Evolutionary conservation across 1,140 invertebrate species (phyloP), one percentile per base, ranked within the genome.

Genomic region (Solen grandis): DNA sequence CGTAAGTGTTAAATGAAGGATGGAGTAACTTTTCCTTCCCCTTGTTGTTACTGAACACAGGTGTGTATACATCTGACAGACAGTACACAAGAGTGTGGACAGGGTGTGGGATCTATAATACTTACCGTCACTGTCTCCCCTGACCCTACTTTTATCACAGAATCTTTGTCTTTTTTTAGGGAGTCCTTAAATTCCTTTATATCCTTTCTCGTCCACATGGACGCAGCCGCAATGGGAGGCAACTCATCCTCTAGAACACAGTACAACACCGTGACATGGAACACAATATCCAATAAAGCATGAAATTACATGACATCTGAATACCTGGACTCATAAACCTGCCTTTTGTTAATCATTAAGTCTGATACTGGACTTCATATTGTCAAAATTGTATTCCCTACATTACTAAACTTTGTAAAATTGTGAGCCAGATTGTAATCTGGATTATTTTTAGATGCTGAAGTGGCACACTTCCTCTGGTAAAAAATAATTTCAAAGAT

Each of bases 81-180:
- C n/a, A n/a, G n/a, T n/a, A n/a, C n/a, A n/a, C n/a, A n/a, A n/a
- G n/a, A n/a, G n/a, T n/a, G n/a, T n/a, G n/a, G n/a, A n/a, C n/a
- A n/a, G n/a, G n/a, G n/a, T n/a, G n/a, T n/a, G n/a, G n/a, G n/a
- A n/a, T n/a, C n/a, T n/a, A n/a, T n/a, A n/a, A 36, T 92, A 95
- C 97, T 74, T 97, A 95, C 97, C 41, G 98, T 99, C 5, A 99
- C 96, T 5, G 97, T 99, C 93, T 99, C 98, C 13, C 99, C 99
- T 91, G 99, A 98, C 0, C 97, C 97, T 60, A 99, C 96, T 89
- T 96, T 96, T 77, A 99, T 96, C n/a, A 98, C 95, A 0, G 98
- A 96, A 91, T 99, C 98, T 50, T 95, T 95, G 87, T 97, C 97
- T 87, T 95, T 95, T 57, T 94, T 93, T 35, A 99, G 96, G 0